Evolutionary conservation across 2,888 invertebrate species (phyloP).

Genomic region (Cryptocheilus praepositus): DNA sequence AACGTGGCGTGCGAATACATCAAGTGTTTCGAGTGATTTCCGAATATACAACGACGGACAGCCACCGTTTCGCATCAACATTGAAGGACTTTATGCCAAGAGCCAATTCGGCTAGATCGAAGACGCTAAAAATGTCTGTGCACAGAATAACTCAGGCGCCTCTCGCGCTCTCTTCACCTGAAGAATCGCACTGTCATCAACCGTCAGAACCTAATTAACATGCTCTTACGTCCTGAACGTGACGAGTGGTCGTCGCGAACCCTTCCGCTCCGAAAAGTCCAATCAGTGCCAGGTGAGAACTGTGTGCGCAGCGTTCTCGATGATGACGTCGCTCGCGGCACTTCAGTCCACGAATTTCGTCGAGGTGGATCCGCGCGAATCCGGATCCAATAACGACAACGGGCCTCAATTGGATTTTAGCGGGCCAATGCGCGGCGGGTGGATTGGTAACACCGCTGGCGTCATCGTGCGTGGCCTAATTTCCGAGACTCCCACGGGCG

Average conservation of each 20-base stretch:
- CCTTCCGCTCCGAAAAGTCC: slow-evolving; percentile 1
- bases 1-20: too few relatives aligned
- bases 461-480: slow-evolving; percentile 1
- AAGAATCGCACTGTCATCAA: too few relatives aligned
- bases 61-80: too few relatives aligned
- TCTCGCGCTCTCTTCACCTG: too few relatives aligned
- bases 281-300: slow-evolving; percentile 3
- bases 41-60: too few relatives aligned
- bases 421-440: not conserved
- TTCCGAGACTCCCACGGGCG: too few relatives aligned
- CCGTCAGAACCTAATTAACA: not conserved
- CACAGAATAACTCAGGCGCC: too few relatives aligned
- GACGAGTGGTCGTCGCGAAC: not conserved
- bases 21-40: too few relatives aligned
- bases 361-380: not conserved
- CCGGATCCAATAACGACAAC: slow-evolving; percentile 1
- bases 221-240: not conserved
- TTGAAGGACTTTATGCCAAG: too few relatives aligned
- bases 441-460: not conserved
- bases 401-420: not conserved
- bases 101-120: too few relatives aligned
- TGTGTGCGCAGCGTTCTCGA: not conserved
- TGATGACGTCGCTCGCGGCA: slow-evolving; percentile 3
- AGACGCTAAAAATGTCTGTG: too few relatives aligned
- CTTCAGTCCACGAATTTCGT: not conserved